Conservation (phyloP, 2,888 invertebrate species). For the Tenthredo livida region DNA sequence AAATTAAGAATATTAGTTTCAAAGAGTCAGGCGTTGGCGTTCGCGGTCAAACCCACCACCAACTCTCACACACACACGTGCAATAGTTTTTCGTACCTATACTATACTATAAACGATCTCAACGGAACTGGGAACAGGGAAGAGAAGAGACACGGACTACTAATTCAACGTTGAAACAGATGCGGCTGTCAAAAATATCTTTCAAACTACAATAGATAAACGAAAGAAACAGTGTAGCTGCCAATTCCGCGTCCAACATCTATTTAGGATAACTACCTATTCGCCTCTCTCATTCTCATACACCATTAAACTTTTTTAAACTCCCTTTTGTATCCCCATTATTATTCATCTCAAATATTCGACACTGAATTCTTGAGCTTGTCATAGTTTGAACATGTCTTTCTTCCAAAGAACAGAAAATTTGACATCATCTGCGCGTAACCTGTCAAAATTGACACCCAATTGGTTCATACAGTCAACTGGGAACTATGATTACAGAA, state of each 20-base stretch:
- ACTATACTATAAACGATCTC: background rate
- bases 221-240: slow-evolving; percentile 51
- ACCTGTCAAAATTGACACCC: background rate
- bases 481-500: no score
- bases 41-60: background rate
- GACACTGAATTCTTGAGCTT: background rate
- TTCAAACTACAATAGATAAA: slow-evolving; percentile 52
- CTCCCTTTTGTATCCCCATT: background rate
- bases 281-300: background rate
- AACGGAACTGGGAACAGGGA: slow-evolving; percentile 14
- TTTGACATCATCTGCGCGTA: background rate
- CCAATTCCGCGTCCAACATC: slow-evolving; percentile 33
- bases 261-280: slow-evolving; percentile 36
- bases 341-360: background rate
- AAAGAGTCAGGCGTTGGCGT: slow-evolving; percentile 25
- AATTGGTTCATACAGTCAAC: background rate
- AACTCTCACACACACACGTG: background rate
- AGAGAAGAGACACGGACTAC: slow-evolving; percentile 21
- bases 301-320: background rate
- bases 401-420: background rate
- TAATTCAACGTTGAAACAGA: slow-evolving; percentile 48
- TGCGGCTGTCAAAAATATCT: slow-evolving; percentile 53
- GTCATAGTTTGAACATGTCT: no score
- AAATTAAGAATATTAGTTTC: slow-evolving; percentile 47
- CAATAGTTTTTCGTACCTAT: background rate